A percentile compares a stretch with the other conserved stretches of the same genome.
Conservation (phyloP, 2,797 vertebrate species). For the Tapera naevia region DNA sequence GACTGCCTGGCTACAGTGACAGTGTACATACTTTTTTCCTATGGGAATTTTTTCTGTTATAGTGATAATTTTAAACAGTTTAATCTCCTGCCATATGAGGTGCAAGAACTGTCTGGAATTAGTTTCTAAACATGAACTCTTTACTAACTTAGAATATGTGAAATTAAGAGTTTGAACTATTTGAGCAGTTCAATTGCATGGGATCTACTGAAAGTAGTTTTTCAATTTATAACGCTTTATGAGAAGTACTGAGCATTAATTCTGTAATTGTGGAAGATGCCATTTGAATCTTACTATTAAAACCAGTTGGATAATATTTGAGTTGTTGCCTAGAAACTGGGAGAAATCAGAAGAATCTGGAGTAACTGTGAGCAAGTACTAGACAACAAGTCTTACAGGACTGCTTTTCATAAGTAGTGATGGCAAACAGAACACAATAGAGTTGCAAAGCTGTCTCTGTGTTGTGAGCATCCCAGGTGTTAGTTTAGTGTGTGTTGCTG, state of each 20-base stretch:
- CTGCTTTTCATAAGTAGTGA: background rate
- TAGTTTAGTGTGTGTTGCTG: conserved; percentile 18
- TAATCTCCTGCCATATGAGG: conserved; percentile 30
- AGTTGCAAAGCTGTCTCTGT: background rate
- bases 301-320: background rate
- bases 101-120: conserved; percentile 36
- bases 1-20: background rate
- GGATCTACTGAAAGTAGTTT: conserved; percentile 7
- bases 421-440: background rate
- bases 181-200: conserved; percentile 42
- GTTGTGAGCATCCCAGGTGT: conserved; percentile 30
- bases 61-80: conserved; percentile 44
- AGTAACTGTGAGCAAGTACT: background rate
- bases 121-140: conserved; percentile 29
- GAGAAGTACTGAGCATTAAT: conserved; percentile 26
- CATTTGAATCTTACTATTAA: conserved; percentile 16
- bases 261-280: conserved; percentile 9
- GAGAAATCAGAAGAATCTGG: background rate
- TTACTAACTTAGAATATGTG: conserved; percentile 35
- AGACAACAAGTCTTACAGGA: background rate
- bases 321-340: background rate
- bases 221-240: conserved; percentile 43
- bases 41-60: conserved; percentile 10
- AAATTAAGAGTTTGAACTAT: conserved; percentile 17
- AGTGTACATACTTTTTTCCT: conserved; percentile 35